Percentiles rank a stretch among this genome's conserved stretches.
These are phyloP conservation scores for Melanotaenia parkinsoni DNA, from an alignment of 2,797 vertebrate species.

Conservation along the genomic window DNA sequence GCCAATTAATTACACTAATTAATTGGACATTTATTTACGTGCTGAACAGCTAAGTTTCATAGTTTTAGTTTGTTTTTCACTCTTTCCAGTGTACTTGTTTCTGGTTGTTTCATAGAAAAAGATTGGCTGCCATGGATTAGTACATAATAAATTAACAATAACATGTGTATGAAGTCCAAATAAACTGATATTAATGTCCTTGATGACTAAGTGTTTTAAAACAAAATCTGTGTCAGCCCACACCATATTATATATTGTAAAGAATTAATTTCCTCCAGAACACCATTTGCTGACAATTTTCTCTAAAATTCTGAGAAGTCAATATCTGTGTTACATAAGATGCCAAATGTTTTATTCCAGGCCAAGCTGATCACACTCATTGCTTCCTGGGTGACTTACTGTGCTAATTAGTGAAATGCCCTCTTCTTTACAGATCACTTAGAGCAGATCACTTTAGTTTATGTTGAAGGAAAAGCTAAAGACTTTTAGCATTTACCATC, in stretches of 20 bases:
- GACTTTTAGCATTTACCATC: neutral
- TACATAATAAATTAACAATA: neutral
- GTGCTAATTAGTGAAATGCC: conserved; percentile 43
- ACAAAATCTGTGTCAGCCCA: neutral
- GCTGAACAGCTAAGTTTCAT: neutral
- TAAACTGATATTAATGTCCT: neutral
- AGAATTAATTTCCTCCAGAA: neutral
- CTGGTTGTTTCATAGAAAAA: neutral
- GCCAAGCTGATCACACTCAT: neutral
- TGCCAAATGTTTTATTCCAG: conserved; percentile 13
- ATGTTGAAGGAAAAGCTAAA: conserved; percentile 19
- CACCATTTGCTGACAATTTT: conserved; percentile 10
- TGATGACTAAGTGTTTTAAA: neutral
- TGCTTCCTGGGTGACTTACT: neutral
- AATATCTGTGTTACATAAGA: conserved; percentile 16
- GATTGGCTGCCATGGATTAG: neutral
- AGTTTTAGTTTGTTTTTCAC: neutral
- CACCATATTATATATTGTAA: too few relatives aligned
- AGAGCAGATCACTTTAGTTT: conserved; percentile 3
- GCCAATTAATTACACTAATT: neutral
- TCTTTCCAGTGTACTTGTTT: neutral
- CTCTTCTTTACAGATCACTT: conserved; percentile 19
- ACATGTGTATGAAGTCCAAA: neutral
- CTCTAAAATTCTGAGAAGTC: conserved; percentile 1
- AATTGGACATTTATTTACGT: neutral